Conservation (phyloP, 2,797 vertebrate species). For the Sciurus carolinensis region DNA sequence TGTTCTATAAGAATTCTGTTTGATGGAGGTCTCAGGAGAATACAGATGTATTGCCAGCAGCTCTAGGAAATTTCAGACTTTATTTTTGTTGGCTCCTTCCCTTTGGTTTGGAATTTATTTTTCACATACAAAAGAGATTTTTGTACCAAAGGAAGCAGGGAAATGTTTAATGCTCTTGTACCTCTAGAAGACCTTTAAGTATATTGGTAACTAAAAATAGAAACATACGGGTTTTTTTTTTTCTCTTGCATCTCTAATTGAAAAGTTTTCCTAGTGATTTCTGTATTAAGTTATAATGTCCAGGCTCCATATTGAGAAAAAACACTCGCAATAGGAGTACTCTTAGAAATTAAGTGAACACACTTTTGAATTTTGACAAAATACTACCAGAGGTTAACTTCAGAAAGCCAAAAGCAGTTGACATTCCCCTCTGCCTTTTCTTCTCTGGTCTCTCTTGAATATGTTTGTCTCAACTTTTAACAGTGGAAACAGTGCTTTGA, state of each 20-base stretch:
- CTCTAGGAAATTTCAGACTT: conserved; percentile 85
- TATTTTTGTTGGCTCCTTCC: conserved; percentile 88
- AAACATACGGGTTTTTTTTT: neutral
- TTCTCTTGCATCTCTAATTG: neutral
- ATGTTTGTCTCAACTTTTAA: neutral
- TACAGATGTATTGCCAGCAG: conserved; percentile 88
- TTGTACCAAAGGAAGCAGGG: conserved; percentile 74
- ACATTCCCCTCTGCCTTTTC: conserved; percentile 46
- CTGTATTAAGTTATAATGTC: conserved; percentile 30
- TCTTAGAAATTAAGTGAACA: conserved; percentile 49
- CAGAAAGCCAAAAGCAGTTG: neutral
- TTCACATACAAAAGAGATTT: conserved; percentile 85
- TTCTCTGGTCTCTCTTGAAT: neutral
- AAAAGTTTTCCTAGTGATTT: conserved; percentile 77
- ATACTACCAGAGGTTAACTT: neutral
- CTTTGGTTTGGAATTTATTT: conserved; percentile 87
- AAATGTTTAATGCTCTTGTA: conserved; percentile 70
- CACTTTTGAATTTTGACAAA: conserved; percentile 38
- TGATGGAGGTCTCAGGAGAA: conserved; percentile 85
- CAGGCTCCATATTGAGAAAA: neutral
- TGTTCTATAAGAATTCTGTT: conserved; percentile 75
- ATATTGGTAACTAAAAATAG: conserved; percentile 83
- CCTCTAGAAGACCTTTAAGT: conserved; percentile 81
- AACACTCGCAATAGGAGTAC: neutral
- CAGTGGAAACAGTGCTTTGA: neutral